Conservation (phyloP, 2,797 vertebrate species). For the Arctocebus calabarensis region DNA sequence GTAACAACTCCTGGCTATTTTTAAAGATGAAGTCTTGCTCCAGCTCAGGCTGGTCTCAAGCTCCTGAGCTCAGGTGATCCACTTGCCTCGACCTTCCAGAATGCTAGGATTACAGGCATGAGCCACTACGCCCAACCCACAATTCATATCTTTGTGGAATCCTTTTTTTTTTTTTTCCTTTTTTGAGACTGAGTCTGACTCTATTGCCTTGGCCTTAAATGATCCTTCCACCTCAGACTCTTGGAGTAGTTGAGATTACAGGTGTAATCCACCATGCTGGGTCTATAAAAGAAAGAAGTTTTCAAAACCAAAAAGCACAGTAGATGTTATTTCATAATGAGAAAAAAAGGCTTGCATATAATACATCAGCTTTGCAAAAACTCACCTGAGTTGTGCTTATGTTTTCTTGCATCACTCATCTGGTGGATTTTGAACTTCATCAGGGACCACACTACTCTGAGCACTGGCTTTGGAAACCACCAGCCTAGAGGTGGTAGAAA, state of each 20-base stretch:
- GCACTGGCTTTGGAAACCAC: not conserved
- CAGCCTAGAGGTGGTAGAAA: not conserved
- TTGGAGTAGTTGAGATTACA: not conserved
- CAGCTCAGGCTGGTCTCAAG: not conserved
- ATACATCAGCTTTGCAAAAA: not conserved
- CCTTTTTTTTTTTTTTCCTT: too few species aligned
- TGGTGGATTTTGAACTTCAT: not conserved
- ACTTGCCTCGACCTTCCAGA: not conserved
- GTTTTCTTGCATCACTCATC: not conserved
- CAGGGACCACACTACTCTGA: not conserved
- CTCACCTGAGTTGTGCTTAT: not conserved
- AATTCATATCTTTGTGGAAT: too few species aligned
- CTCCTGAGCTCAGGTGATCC: not conserved
- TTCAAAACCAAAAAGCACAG: not conserved
- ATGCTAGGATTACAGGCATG: not conserved
- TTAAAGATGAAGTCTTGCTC: too few species aligned
- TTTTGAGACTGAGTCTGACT: too few species aligned
- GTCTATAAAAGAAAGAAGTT: conserved; percentile 11
- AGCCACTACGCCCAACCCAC: not conserved
- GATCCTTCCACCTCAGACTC: too few species aligned
- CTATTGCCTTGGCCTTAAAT: too few species aligned
- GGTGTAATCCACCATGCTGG: not conserved
- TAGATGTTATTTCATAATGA: not conserved
- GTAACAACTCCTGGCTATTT: too few species aligned
- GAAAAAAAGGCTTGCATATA: not conserved